These are phyloP conservation scores for Erythrocercus mccallii DNA, from an alignment of 2,113 vertebrate genomes.

Conservation along the genomic window DNA sequence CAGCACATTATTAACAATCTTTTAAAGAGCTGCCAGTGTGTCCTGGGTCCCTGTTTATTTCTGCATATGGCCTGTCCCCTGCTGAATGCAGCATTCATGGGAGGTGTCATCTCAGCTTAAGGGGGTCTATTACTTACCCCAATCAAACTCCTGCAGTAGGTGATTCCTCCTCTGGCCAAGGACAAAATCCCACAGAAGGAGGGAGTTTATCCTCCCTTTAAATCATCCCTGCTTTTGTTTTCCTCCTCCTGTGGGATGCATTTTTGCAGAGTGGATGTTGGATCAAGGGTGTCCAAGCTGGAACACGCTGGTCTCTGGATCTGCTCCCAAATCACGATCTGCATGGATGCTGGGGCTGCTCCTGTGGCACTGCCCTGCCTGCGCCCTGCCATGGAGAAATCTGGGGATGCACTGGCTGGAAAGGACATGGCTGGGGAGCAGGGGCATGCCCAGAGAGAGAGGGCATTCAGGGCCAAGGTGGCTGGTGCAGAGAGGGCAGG, in stretches of 20 bases:
- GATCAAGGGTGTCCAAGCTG: background rate
- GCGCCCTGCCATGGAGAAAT: background rate
- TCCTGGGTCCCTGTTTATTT: background rate
- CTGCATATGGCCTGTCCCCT: background rate
- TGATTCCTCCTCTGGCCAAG: background rate
- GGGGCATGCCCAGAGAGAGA: background rate
- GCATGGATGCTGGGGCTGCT: background rate
- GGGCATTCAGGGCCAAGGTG: background rate
- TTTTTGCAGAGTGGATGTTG: background rate
- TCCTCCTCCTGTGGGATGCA: background rate
- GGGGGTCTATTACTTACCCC: background rate
- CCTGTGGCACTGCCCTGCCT: background rate
- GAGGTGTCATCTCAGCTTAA: background rate
- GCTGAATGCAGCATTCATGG: background rate
- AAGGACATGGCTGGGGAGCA: background rate
- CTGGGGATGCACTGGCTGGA: background rate
- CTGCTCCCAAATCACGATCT: background rate
- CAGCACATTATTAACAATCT: constrained; percentile 31
- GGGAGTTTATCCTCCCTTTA: background rate
- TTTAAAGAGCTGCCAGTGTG: constrained; percentile 43
- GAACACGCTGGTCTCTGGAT: background rate
- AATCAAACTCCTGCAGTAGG: background rate
- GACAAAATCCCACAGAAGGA: background rate
- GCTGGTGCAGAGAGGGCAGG: background rate
- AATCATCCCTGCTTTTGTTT: background rate